These are phyloP conservation scores for Athene cunicularia DNA, from an alignment of 2,113 vertebrate species.

Conservation along the genomic window DNA sequence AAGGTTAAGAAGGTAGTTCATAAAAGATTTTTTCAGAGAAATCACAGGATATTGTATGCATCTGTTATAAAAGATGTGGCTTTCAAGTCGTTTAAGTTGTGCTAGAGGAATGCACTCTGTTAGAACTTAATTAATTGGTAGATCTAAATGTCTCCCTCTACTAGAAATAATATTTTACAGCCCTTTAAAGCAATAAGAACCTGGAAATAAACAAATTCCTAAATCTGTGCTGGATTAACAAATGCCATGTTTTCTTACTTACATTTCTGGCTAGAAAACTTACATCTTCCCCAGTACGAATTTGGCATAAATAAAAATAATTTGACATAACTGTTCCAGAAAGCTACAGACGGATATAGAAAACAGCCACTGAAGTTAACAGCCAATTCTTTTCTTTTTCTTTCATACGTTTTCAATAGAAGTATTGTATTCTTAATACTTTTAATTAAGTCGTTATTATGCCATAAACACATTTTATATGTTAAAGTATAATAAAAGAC, in stretches of 20 bases:
- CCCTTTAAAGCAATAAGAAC: neutral
- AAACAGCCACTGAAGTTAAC: neutral
- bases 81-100: neutral
- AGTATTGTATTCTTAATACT: neutral
- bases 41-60: neutral
- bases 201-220: neutral
- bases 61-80: neutral
- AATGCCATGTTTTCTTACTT: neutral
- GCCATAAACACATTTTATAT: neutral
- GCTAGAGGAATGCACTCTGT: neutral
- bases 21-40: neutral
- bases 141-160: neutral
- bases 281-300: neutral
- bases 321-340: neutral
- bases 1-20: neutral
- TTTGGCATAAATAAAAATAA: neutral
- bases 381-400: neutral
- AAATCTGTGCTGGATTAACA: neutral
- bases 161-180: neutral
- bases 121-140: neutral
- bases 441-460: neutral
- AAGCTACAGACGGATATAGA: neutral
- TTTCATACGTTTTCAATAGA: neutral
- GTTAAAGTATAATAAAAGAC: neutral
- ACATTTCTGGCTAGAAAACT: neutral